These are phyloP conservation scores for Calameuta idolon DNA, from an alignment of 2,888 invertebrate species.

Conservation along the genomic window DNA sequence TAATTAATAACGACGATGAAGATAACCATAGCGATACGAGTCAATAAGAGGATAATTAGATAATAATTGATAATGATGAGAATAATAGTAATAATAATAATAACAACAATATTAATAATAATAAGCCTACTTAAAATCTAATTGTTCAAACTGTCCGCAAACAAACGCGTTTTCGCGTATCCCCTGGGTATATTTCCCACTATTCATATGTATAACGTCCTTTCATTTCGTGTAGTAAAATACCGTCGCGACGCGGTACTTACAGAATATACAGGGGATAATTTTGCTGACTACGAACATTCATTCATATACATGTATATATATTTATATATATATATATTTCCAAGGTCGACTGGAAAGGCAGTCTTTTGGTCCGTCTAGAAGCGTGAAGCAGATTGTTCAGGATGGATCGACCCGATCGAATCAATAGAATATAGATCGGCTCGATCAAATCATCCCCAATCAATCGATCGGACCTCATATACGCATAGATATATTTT, in stretches of 20 bases:
- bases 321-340: background rate
- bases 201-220: background rate
- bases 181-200: background rate
- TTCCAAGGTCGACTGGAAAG: background rate
- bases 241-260: background rate
- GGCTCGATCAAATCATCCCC: background rate
- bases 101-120: background rate
- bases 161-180: background rate
- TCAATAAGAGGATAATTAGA: background rate
- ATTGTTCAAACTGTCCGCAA: background rate
- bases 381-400: background rate
- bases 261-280: background rate
- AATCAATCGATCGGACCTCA: conserved; percentile 3
- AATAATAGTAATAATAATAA: background rate
- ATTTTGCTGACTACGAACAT: background rate
- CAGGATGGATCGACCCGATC: background rate
- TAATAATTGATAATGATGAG: background rate
- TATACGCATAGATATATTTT: background rate
- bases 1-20: background rate
- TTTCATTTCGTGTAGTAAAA: background rate
- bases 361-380: background rate
- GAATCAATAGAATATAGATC: background rate
- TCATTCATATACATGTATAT: background rate
- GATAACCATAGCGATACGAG: background rate
- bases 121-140: background rate